phyloP scores from a whole-genome alignment of 2,888 invertebrate genomes.

The Spisula solida region DNA sequence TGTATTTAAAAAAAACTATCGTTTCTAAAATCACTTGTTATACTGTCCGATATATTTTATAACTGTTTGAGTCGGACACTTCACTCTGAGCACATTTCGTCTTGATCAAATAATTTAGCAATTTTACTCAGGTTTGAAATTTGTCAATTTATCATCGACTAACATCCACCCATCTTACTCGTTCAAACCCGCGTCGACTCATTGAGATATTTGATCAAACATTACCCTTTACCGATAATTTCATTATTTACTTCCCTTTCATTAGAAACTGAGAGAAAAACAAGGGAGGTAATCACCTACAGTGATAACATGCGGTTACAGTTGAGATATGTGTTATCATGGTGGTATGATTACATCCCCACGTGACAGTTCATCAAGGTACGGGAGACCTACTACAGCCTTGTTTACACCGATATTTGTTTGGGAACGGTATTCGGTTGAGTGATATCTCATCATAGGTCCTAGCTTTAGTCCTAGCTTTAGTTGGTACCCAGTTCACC shows the following conservation, averaged over 20 bases:
- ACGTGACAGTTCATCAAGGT: slow-evolving; percentile 21
- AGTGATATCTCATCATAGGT: background rate
- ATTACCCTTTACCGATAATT: background rate
- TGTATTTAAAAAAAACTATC: background rate
- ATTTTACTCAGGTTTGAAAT: background rate
- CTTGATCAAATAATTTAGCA: background rate
- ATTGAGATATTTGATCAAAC: background rate
- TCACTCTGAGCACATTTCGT: background rate
- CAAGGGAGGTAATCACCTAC: background rate
- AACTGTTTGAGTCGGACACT: background rate
- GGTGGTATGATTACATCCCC: background rate
- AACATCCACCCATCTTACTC: slow-evolving; percentile 19
- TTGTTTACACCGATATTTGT: slow-evolving; percentile 14
- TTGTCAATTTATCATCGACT: background rate
- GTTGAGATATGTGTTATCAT: background rate
- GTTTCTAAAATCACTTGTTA: background rate
- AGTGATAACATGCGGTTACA: background rate
- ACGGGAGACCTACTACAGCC: background rate
- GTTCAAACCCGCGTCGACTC: background rate
- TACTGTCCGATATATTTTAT: background rate
- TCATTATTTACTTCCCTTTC: slow-evolving; percentile 12
- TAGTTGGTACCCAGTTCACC: background rate
- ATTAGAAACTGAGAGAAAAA: background rate
- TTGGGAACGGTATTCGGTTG: background rate
- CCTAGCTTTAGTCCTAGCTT: background rate